Base-by-base conservation (phyloP, 1,140 invertebrate species). In the Cecropterus lyciades region DNA sequence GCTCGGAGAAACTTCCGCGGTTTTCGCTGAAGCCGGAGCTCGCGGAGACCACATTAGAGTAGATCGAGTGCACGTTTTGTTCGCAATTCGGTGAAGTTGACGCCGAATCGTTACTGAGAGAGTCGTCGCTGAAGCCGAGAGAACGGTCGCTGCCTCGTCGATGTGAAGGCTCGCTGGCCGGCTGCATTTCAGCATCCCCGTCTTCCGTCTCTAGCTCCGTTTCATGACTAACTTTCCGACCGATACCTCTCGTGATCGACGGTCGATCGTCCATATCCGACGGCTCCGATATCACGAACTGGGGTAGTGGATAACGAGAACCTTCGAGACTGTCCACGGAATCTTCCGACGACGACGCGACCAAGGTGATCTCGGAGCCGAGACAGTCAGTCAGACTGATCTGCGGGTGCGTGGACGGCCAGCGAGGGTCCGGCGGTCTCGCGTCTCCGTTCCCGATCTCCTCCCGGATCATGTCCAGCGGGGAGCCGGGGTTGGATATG, bases 371-470 rank as follows among this genome's bases (percentile, higher is more conserved):
- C 85, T 97, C 96, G 15, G 95, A 96, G n/a, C 96, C 97, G 33
- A 96, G 92, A 65, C 97, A 97, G 84, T 98, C 98, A 0, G 97
- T 98, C 3, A 98, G 94, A 73, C 96, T 98, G 69, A 98, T 98
- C 89, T 98, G 97, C 0, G 98, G 97, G 79, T 95, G 93, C 0
- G 75, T 81, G 0, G 85, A 53, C 1, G 63, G 60, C 33, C 33
- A n/a, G 10, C 10, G 33, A 11, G 1, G 10, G 33, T 37, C 33
- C 10, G 33, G 9, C 10, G 10, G 20, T 48, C 67, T 67, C 6
- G 51, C 60, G 7, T 78, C 77, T 0, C 67, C 71, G 11, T 82
- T 80, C 4, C 93, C 89, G 64, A 93, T 94, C 87, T 97, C 96
- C 80, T 98, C 97, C 81, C 97, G 96, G 46, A 98, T 98, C 94